Evolutionary conservation across 2,888 invertebrate genomes (phyloP), one percentile per base, ranked within the genome.

Genomic region (Argyra leucocephala): DNA sequence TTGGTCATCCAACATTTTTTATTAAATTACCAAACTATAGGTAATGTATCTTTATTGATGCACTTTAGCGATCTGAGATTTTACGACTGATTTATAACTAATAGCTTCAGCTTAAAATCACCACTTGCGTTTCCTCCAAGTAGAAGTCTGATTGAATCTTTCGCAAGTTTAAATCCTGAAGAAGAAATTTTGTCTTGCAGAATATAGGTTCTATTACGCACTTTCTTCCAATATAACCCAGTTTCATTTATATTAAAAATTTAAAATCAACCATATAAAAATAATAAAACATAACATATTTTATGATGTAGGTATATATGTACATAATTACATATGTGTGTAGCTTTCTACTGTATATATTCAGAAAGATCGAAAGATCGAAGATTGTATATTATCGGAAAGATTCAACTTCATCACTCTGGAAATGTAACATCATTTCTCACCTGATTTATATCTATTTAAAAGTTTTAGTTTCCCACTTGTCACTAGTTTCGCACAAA

Each of bases 1-100:
- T 64, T 24, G 24, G 69, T 71, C 48, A 69, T 64, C 68, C 71
- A 73, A 23, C 69, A 70, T 67, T 70, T 73, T 61, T 60, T 64
- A 66, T 72, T 72, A 23, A 69, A 64, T 66, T 64, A 67, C 71
- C 62, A 65, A 65, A 23, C 18, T 23, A 65, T 62, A 22, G 65
- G 61, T n/a, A 61, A 22, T 24, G 69, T 70, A 24, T 63, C 61
- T 63, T 70, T 71, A 57, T 61, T 61, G 63, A 64, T 60, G 37
- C 64, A 21, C 67, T 72, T 71, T 31, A 71, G 65, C 57, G 69
- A 69, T 48, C 69, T 64, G 21, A 67, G 70, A 64, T 69, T 72
- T 63, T 68, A 48, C 18, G 72, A 71, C 63, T 69, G 64, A 68
- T 71, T 70, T 63, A 72, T 7, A n/a, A 63, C 5, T 22, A 63